These are phyloP conservation scores for Neoarius graeffei DNA, from an alignment of 2,113 vertebrate species.

Conservation along the genomic window DNA sequence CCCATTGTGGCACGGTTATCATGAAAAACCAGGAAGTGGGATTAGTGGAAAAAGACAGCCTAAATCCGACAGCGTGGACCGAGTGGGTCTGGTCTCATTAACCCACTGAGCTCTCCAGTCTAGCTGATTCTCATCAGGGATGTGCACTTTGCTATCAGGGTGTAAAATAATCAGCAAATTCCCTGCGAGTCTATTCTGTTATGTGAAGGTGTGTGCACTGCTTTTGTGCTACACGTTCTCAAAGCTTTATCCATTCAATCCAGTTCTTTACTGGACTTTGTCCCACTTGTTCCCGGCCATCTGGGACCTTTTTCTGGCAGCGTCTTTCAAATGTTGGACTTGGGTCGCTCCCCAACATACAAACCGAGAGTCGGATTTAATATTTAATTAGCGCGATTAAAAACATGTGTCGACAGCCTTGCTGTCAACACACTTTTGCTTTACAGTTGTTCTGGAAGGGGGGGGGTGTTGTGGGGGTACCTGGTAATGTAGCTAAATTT, in stretches of 20 bases:
- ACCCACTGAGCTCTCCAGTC: slow-evolving; percentile 5
- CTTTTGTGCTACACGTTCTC: not conserved
- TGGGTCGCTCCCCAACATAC: slow-evolving; percentile 18
- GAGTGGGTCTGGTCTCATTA: not conserved
- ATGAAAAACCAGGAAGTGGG: slow-evolving; percentile 78
- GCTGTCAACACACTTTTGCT: slow-evolving; percentile 56
- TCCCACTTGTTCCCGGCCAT: not conserved
- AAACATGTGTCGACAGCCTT: slow-evolving; percentile 53
- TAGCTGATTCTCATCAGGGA: slow-evolving; percentile 13
- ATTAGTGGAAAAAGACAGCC: slow-evolving; percentile 61
- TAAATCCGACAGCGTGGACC: not conserved
- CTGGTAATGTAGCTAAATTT: slow-evolving; percentile 65
- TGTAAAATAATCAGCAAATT: slow-evolving; percentile 2
- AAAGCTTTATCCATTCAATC: not conserved
- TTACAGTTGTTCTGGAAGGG: slow-evolving; percentile 39
- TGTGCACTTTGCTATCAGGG: not conserved
- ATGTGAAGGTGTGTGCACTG: not conserved
- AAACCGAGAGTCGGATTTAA: slow-evolving; percentile 50
- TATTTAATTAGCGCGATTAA: slow-evolving; percentile 64
- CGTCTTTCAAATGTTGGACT: not conserved
- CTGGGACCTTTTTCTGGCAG: slow-evolving; percentile 25
- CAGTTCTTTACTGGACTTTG: slow-evolving; percentile 30
- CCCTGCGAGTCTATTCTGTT: slow-evolving; percentile 22
- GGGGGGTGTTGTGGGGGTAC: slow-evolving; percentile 34
- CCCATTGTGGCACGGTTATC: slow-evolving; percentile 74